Evolutionary conservation across 2,797 vertebrate genomes (phyloP).

Genomic region (Typhlichthys eigenmanni): DNA sequence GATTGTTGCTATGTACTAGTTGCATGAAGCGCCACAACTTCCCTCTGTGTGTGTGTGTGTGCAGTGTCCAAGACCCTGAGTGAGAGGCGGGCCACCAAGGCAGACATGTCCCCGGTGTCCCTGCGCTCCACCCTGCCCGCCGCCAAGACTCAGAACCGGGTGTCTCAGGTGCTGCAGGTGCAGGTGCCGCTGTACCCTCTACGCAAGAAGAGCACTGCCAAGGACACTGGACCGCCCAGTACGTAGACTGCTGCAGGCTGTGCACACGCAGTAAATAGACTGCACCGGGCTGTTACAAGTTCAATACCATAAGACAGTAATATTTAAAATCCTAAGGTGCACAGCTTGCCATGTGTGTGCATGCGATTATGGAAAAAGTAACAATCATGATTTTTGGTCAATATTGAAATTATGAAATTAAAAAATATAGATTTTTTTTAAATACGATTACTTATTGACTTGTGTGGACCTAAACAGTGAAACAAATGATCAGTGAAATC

Average conservation of each 20-base stretch:
- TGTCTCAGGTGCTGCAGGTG: slow-evolving; percentile 92
- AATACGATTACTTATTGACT: no score
- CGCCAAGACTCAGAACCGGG: slow-evolving; percentile 85
- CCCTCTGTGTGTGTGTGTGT: not conserved
- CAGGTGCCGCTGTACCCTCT: slow-evolving; percentile 89
- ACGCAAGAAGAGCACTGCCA: slow-evolving; percentile 87
- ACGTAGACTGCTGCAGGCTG: not conserved
- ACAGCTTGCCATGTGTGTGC: no score
- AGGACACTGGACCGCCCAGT: slow-evolving; percentile 82
- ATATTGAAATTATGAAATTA: no score
- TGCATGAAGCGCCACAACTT: not conserved
- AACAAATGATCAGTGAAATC: no score
- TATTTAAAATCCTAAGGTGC: no score
- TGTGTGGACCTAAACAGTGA: no score
- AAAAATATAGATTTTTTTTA: no score
- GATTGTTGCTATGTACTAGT: not conserved
- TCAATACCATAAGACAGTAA: not conserved
- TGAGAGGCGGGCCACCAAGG: slow-evolving; percentile 86
- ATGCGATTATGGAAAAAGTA: no score
- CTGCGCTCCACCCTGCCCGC: slow-evolving; percentile 82
- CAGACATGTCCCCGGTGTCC: slow-evolving; percentile 91
- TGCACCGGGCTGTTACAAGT: not conserved
- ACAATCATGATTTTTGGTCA: no score
- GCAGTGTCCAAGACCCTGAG: slow-evolving; percentile 93
- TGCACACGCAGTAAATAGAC: not conserved